A percentile compares a stretch with the other conserved stretches of the same genome.
Conservation (phyloP, 2,888 invertebrate genomes). For the Mimachlamys varia region DNA sequence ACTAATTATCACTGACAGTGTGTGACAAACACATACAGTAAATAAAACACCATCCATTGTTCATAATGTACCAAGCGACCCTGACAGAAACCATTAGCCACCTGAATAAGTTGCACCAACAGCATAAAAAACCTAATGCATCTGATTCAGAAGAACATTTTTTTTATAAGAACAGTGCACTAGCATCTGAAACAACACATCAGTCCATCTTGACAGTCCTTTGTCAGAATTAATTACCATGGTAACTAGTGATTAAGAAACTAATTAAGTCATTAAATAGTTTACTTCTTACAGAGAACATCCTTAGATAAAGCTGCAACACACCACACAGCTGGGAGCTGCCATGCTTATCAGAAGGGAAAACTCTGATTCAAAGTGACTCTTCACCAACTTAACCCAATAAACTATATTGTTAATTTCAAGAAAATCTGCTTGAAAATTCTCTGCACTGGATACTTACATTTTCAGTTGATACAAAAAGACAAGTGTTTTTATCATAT, state of each 20-base stretch:
- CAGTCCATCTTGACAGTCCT: background rate
- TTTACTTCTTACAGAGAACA: background rate
- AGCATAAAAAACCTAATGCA: background rate
- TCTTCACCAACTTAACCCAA: background rate
- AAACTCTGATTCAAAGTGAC: background rate
- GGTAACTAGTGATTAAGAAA: background rate
- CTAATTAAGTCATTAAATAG: background rate
- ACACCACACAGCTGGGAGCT: slow-evolving; percentile 11
- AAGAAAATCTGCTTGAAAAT: background rate
- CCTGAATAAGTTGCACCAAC: background rate
- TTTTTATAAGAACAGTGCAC: background rate
- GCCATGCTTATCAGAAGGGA: background rate
- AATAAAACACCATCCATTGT: background rate
- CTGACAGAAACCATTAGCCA: background rate
- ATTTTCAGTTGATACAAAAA: too few relatives aligned
- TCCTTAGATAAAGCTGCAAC: background rate
- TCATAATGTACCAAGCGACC: background rate
- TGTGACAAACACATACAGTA: background rate
- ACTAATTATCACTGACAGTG: background rate
- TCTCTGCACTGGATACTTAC: too few relatives aligned
- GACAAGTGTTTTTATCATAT: too few relatives aligned
- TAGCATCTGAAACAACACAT: background rate
- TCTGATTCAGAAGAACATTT: background rate
- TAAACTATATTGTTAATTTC: background rate
- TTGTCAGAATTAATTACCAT: background rate